Conservation (phyloP, 1,140 invertebrate species). For the Ceratosolen solmsi region DNA sequence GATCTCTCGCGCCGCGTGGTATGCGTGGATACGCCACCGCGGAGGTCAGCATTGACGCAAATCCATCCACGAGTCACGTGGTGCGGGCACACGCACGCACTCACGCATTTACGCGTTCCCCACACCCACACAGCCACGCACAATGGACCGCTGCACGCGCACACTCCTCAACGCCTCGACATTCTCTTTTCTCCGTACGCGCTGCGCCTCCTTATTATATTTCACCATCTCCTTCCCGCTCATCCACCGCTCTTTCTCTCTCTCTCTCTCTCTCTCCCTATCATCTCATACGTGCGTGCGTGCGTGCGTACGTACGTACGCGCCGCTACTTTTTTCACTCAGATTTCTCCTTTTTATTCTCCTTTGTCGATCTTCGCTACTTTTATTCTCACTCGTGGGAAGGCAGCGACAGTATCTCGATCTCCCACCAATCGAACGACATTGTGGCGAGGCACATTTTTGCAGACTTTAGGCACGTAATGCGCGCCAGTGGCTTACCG, state of each 20-base stretch:
- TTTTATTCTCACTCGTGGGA: background rate
- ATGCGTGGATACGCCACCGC: conserved; percentile 62
- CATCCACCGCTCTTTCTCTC: background rate
- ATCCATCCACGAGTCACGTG: conserved; percentile 70
- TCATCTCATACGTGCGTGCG: too few species aligned
- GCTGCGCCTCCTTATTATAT: background rate
- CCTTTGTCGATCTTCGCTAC: background rate
- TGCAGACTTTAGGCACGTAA: too few species aligned
- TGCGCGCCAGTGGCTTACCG: too few species aligned
- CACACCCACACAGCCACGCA: background rate
- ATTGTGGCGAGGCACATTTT: background rate
- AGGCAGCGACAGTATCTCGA: background rate
- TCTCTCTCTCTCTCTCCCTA: too few species aligned
- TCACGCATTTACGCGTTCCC: background rate
- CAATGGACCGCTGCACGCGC: too few species aligned
- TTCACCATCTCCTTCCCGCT: background rate
- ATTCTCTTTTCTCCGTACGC: background rate
- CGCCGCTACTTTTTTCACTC: background rate
- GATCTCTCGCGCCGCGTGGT: conserved; percentile 29
- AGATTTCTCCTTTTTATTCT: background rate
- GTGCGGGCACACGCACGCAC: conserved; percentile 42
- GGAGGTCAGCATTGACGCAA: conserved; percentile 73
- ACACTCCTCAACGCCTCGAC: background rate
- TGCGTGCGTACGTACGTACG: too few species aligned
- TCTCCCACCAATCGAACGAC: too few species aligned